Evolutionary conservation across 1,140 invertebrate species (phyloP).

Genomic region (Trichoplusia ni): DNA sequence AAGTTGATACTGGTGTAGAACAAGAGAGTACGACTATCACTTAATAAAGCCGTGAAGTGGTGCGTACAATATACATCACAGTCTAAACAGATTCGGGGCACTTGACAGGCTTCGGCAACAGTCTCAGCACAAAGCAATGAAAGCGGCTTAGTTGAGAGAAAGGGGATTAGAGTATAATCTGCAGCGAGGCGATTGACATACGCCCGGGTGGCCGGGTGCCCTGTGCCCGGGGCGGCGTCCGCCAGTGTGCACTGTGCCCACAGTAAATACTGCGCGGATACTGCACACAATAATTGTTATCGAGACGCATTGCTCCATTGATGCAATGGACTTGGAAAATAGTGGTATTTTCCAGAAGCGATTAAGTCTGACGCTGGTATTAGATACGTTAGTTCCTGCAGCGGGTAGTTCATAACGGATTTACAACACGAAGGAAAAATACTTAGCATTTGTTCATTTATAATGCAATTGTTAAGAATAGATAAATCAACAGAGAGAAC

Average conservation of each 20-base stretch:
- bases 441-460: too few species aligned
- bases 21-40: slow-evolving; percentile 1
- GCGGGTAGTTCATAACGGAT: too few species aligned
- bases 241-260: neutral
- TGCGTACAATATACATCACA: slow-evolving; percentile 40
- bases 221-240: neutral
- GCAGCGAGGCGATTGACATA: slow-evolving; percentile 73
- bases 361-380: too few species aligned
- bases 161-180: slow-evolving; percentile 75
- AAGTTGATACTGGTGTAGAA: slow-evolving; percentile 4
- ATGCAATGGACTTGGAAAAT: neutral
- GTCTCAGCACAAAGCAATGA: slow-evolving; percentile 73
- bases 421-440: too few species aligned
- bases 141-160: slow-evolving; percentile 72
- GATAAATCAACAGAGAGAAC: too few species aligned
- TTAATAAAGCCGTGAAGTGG: slow-evolving; percentile 18
- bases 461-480: too few species aligned
- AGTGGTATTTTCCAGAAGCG: too few species aligned
- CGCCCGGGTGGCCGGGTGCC: slow-evolving; percentile 54
- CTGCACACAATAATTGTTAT: slow-evolving; percentile 19
- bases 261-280: slow-evolving; percentile 1
- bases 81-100: slow-evolving; percentile 68
- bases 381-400: too few species aligned
- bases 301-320: neutral
- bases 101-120: slow-evolving; percentile 69